These are phyloP conservation scores for Podiceps cristatus DNA, from an alignment of 2,113 vertebrate species.

Conservation along the genomic window DNA sequence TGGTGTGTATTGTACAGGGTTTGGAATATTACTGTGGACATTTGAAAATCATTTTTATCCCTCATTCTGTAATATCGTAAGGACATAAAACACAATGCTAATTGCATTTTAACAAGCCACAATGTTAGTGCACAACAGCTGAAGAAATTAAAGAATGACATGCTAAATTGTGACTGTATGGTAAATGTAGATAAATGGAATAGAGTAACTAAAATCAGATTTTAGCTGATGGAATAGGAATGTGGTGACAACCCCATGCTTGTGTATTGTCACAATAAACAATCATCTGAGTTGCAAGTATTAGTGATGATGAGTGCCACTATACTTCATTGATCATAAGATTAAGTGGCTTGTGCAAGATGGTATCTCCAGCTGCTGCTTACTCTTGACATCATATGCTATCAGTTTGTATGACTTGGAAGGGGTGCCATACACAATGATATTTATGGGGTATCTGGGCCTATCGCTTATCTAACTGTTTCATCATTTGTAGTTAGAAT, in stretches of 20 bases:
- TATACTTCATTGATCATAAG: not conserved
- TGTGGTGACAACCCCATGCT: not conserved
- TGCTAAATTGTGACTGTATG: not conserved
- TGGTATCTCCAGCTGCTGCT: not conserved
- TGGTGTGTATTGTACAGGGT: not conserved
- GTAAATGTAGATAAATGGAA: not conserved
- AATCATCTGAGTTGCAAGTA: not conserved
- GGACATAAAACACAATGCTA: not conserved
- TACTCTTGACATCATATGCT: fast-evolving
- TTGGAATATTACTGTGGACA: not conserved
- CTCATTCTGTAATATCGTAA: not conserved
- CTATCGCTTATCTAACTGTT: not conserved
- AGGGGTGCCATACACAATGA: not conserved
- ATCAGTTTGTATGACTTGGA: fast-evolving
- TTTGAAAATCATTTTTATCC: not conserved
- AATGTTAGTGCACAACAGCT: not conserved
- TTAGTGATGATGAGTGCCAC: not conserved
- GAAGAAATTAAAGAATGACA: not conserved
- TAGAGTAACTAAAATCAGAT: not conserved
- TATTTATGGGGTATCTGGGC: not conserved
- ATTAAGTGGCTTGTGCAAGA: not conserved
- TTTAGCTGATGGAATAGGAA: not conserved
- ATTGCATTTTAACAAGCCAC: not conserved
- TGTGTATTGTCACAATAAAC: not conserved
- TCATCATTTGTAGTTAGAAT: not conserved